Conservation (phyloP, 2,888 invertebrate species). For the Heliconius erato region DNA sequence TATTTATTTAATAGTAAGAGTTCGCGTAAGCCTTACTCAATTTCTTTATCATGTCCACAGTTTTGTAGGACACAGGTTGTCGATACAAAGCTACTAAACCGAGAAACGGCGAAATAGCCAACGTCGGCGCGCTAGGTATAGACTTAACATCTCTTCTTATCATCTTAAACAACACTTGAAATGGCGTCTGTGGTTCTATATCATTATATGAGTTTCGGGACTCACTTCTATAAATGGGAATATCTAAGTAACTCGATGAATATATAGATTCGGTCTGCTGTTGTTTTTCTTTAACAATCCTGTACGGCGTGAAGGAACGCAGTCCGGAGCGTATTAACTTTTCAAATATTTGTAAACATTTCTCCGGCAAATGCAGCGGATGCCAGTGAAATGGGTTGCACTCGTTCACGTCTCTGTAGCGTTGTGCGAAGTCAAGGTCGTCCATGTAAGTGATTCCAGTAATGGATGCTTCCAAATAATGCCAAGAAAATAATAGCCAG, state of each 20-base stretch:
- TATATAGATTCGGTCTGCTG: slow-evolving; percentile 30
- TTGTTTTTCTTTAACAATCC: slow-evolving; percentile 57
- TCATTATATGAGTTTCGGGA: slow-evolving; percentile 3
- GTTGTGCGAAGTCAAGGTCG: slow-evolving; percentile 70
- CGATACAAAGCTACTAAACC: slow-evolving; percentile 71
- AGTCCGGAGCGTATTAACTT: slow-evolving; percentile 64
- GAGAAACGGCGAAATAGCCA: slow-evolving; percentile 64
- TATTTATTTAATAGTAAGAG: slow-evolving; percentile 29
- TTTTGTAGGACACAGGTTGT: slow-evolving; percentile 72
- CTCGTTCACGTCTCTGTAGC: slow-evolving; percentile 69
- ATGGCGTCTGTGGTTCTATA: slow-evolving; percentile 54
- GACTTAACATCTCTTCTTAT: slow-evolving; percentile 64
- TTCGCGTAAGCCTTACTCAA: slow-evolving; percentile 63
- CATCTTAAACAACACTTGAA: slow-evolving; percentile 65
- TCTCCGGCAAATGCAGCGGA: slow-evolving; percentile 73
- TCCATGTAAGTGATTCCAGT: slow-evolving; percentile 77
- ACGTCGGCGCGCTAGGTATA: slow-evolving; percentile 63
- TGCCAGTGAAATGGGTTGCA: slow-evolving; percentile 78
- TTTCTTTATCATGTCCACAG: slow-evolving; percentile 65
- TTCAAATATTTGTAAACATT: slow-evolving; percentile 69
- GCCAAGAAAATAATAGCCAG: slow-evolving; percentile 45
- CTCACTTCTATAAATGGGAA: slow-evolving; percentile 15
- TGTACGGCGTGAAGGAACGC: slow-evolving; percentile 55
- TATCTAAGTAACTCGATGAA: slow-evolving; percentile 28
- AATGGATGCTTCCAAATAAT: slow-evolving; percentile 63